Percentiles rank a stretch among this genome's conserved stretches.
These are phyloP conservation scores for Abrostola triplasia DNA, from an alignment of 2,888 invertebrate species.

Conservation along the genomic window DNA sequence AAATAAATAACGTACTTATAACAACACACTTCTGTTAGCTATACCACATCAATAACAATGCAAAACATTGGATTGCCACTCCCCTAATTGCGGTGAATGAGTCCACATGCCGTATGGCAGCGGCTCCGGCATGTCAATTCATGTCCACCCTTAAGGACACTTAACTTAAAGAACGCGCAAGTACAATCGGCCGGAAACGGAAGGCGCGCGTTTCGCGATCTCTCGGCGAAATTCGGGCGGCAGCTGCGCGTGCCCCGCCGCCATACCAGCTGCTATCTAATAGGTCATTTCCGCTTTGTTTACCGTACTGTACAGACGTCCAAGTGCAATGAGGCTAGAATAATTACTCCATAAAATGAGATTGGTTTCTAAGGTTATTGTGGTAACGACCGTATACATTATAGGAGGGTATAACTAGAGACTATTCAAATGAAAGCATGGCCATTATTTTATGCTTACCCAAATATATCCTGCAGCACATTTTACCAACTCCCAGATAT, in stretches of 20 bases:
- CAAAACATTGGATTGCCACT: constrained; percentile 56
- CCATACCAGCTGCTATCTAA: constrained; percentile 80
- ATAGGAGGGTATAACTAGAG: constrained; percentile 8
- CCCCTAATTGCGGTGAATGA: constrained; percentile 59
- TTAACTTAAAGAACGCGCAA: constrained; percentile 65
- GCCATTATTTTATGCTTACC: neutral
- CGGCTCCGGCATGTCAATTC: constrained; percentile 68
- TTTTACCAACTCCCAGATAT: constrained; percentile 27
- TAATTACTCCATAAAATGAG: constrained; percentile 40
- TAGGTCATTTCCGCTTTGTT: constrained; percentile 83
- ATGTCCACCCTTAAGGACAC: constrained; percentile 72
- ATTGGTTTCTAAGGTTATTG: constrained; percentile 35
- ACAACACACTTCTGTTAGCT: constrained; percentile 15
- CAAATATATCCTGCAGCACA: neutral
- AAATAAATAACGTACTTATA: neutral
- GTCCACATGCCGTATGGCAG: constrained; percentile 31
- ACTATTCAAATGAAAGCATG: too few relatives aligned
- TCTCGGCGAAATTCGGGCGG: constrained; percentile 84
- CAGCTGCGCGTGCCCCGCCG: constrained; percentile 81
- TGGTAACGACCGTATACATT: constrained; percentile 29
- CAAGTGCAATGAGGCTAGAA: constrained; percentile 46
- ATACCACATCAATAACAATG: constrained; percentile 31
- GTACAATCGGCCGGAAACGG: constrained; percentile 87
- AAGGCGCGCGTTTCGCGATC: constrained; percentile 87
- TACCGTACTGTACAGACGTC: constrained; percentile 60